A percentile compares a stretch with the other conserved stretches of the same genome.
Evolutionary conservation across 53 echinoderm and acorn worm species (phyloP).

Genomic region (Holothuria leucospilota): DNA sequence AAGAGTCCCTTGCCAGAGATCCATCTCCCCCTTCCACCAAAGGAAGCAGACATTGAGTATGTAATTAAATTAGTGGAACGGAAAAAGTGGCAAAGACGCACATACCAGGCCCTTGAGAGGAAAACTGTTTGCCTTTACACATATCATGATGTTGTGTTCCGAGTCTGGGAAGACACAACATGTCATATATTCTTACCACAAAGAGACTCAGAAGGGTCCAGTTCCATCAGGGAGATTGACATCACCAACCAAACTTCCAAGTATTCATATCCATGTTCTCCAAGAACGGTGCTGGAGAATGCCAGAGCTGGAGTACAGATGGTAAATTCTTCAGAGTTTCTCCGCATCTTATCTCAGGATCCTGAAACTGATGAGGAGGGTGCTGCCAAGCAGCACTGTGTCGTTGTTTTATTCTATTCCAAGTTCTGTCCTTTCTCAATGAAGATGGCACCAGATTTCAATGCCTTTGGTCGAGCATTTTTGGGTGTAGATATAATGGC

Average conservation of each 20-base stretch:
- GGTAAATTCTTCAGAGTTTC: constrained; percentile 56
- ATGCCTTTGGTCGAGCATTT: constrained; percentile 88
- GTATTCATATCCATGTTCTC: constrained; percentile 28
- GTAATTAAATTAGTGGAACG: neutral
- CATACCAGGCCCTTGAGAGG: constrained; percentile 23
- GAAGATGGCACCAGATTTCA: constrained; percentile 76
- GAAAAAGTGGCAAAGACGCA: neutral
- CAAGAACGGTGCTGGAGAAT: constrained; percentile 5
- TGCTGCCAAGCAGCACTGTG: constrained; percentile 61
- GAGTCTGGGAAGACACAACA: neutral
- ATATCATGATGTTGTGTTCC: constrained; percentile 10
- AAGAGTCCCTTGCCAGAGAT: too few relatives aligned
- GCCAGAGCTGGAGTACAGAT: constrained; percentile 31
- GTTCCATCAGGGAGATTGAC: neutral
- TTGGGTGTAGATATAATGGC: constrained; percentile 82
- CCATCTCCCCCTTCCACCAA: constrained; percentile 10
- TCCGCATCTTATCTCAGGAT: constrained; percentile 17
- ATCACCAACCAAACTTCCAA: neutral
- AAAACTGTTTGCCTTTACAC: neutral
- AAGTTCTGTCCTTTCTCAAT: constrained; percentile 86
- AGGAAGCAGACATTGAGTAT: constrained; percentile 14
- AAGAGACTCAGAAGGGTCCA: neutral
- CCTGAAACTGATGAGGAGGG: constrained; percentile 7
- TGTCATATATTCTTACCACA: neutral
- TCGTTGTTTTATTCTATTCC: constrained; percentile 91